Evolutionary conservation across 2,888 invertebrate genomes (phyloP).

Genomic region (Phytoseiulus persimilis): DNA sequence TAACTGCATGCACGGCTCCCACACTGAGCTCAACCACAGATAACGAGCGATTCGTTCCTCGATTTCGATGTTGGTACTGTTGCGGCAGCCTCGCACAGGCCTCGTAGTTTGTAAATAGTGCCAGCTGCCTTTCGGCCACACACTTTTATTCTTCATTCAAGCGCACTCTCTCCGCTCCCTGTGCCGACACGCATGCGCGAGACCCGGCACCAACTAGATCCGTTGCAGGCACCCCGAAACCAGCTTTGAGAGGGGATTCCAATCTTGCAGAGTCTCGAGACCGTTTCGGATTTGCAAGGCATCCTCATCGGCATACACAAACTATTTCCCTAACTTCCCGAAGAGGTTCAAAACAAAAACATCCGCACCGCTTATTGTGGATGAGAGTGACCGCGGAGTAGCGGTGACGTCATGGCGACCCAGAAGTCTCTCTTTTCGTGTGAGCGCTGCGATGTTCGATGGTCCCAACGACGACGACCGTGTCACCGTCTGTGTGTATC

Average conservation of each 20-base stretch:
- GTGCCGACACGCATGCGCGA: not conserved
- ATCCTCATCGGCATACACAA: not conserved
- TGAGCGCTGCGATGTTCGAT: not conserved
- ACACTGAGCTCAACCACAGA: not conserved
- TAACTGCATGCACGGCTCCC: not conserved
- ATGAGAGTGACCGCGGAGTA: not conserved
- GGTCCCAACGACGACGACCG: not conserved
- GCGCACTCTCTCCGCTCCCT: not conserved
- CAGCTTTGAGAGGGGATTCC: not conserved
- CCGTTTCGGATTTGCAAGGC: not conserved
- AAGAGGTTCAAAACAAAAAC: not conserved
- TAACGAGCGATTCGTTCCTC: not conserved
- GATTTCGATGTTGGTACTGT: not conserved
- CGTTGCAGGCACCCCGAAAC: not conserved
- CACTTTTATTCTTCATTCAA: not conserved
- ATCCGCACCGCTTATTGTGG: not conserved
- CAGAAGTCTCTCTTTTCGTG: not conserved
- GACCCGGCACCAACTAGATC: not conserved
- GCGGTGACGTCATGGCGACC: not conserved
- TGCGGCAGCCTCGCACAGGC: not conserved
- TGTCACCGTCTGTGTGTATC: too few species aligned
- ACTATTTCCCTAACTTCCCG: not conserved
- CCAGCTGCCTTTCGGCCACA: constrained; percentile 5
- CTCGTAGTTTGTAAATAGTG: constrained; percentile 34
- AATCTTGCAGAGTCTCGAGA: not conserved